Evolutionary conservation across 1,140 invertebrate species (phyloP).

Genomic region (Piezodorus guildinii): DNA sequence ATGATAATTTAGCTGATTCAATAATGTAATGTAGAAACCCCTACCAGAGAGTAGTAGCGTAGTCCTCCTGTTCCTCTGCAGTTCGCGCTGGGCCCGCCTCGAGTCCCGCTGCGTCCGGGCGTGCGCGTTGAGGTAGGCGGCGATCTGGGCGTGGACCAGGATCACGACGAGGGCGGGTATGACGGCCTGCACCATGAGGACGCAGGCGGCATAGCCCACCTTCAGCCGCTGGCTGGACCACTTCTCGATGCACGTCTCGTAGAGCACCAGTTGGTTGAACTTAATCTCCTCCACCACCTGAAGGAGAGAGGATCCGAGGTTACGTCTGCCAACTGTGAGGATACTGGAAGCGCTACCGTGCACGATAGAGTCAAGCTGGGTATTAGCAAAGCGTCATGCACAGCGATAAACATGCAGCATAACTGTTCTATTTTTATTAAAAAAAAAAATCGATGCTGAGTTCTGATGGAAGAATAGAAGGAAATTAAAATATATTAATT

Average conservation of each 20-base stretch:
- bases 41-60: conserved; percentile 37
- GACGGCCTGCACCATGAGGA: conserved; percentile 43
- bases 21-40: too few species aligned
- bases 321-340: too few species aligned
- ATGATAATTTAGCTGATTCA: too few species aligned
- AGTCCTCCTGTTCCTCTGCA: conserved; percentile 40
- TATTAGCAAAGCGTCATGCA: too few species aligned
- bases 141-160: conserved; percentile 42
- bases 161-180: conserved; percentile 42
- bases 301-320: not conserved
- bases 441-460: too few species aligned
- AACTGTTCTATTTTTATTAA: too few species aligned
- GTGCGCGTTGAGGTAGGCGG: conserved; percentile 34
- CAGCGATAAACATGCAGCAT: too few species aligned
- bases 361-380: too few species aligned
- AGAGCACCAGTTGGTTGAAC: conserved; percentile 32
- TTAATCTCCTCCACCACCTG: conserved; percentile 34
- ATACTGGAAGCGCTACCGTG: too few species aligned
- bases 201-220: conserved; percentile 39
- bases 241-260: conserved; percentile 36
- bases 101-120: conserved; percentile 30
- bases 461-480: too few species aligned
- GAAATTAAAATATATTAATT: too few species aligned
- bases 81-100: conserved; percentile 33
- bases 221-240: conserved; percentile 37